A percentile compares a stretch with the other conserved stretches of the same genome.
phyloP scores from a whole-genome alignment of 1,140 invertebrate species.

The Penaeus indicus region DNA sequence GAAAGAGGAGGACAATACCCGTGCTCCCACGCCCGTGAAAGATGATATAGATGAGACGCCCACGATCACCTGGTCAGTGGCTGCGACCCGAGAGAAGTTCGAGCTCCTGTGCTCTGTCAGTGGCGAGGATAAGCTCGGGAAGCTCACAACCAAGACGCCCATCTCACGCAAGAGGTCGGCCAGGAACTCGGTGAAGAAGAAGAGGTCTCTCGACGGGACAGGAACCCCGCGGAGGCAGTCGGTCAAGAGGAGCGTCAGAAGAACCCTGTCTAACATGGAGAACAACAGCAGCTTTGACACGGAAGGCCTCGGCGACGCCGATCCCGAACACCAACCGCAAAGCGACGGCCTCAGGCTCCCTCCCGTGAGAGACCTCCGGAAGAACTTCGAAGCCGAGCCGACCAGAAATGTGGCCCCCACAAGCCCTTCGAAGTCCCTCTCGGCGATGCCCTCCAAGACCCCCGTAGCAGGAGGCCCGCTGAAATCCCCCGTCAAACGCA shows the following conservation, averaged over 20 bases:
- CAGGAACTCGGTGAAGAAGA: constrained; percentile 30
- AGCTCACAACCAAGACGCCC: constrained; percentile 47
- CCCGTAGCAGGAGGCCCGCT: background rate
- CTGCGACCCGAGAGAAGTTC: constrained; percentile 51
- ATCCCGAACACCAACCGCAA: background rate
- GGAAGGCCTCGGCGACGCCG: background rate
- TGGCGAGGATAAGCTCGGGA: constrained; percentile 48
- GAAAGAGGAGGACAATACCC: background rate
- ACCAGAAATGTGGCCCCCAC: background rate
- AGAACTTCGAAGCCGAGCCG: constrained; percentile 5
- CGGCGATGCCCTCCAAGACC: background rate
- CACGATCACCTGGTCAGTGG: constrained; percentile 49
- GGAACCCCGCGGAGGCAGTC: background rate
- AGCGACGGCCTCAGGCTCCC: constrained; percentile 9
- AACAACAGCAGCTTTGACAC: constrained; percentile 11
- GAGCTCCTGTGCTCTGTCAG: constrained; percentile 44
- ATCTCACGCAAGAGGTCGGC: constrained; percentile 41
- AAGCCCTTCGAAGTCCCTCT: background rate
- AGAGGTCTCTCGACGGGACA: constrained; percentile 25
- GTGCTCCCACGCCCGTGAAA: background rate
- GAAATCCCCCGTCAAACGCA: constrained; percentile 37
- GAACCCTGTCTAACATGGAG: background rate
- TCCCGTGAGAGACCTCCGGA: constrained; percentile 11
- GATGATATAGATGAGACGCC: background rate
- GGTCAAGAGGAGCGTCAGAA: background rate